Conservation (phyloP, 1,140 invertebrate species). For the Drosophila parvula region DNA sequence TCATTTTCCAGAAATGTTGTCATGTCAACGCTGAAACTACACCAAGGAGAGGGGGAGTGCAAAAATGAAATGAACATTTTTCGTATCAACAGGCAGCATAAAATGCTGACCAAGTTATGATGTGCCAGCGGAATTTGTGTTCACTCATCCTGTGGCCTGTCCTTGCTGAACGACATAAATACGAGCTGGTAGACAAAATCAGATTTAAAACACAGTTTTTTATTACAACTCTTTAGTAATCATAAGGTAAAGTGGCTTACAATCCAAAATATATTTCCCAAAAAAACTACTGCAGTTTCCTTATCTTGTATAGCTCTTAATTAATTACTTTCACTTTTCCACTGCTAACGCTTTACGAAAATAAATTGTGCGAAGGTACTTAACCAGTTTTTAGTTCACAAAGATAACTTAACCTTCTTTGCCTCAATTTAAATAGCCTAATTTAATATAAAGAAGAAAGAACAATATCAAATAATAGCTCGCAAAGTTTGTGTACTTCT, state of each 20-base stretch:
- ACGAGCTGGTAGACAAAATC: background rate
- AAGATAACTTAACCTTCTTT: background rate
- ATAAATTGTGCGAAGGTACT: too few relatives aligned
- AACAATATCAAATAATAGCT: background rate
- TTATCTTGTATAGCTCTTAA: too few relatives aligned
- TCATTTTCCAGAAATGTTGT: conserved; percentile 60
- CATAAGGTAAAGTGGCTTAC: too few relatives aligned
- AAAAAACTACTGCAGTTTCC: background rate
- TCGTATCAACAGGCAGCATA: conserved; percentile 45
- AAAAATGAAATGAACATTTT: conserved; percentile 51
- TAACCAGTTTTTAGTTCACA: background rate
- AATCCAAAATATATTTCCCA: background rate
- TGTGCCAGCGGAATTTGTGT: conserved; percentile 28
- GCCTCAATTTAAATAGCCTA: background rate
- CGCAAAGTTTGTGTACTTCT: background rate
- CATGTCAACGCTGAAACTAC: conserved; percentile 43
- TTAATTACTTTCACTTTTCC: background rate
- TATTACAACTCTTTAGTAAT: background rate
- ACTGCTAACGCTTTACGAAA: too few relatives aligned
- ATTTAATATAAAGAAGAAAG: background rate
- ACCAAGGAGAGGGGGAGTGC: background rate
- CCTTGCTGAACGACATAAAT: background rate
- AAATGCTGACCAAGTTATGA: conserved; percentile 35
- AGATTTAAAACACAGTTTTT: conserved; percentile 5
- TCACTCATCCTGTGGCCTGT: conserved; percentile 8